Evolutionary conservation across 2,113 vertebrate species (phyloP).

Genomic region (Neogale vison): DNA sequence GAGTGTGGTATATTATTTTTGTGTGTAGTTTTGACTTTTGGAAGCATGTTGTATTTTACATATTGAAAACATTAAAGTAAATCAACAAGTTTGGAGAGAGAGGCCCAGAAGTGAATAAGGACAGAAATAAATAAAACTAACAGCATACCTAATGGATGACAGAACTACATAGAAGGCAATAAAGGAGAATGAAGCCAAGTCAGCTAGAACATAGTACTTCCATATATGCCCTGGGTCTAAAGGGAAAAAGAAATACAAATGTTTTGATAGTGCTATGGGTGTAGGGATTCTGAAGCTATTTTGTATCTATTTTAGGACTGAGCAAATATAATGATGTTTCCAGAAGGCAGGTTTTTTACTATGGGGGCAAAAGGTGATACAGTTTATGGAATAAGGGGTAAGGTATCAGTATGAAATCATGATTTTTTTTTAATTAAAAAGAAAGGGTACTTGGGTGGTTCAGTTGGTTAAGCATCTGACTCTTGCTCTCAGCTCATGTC

Average conservation of each 20-base stretch:
- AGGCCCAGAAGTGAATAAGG: background rate
- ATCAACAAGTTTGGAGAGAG: background rate
- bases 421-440: background rate
- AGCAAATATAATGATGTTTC: background rate
- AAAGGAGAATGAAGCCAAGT: background rate
- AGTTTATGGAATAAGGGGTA: background rate
- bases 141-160: background rate
- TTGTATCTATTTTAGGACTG: background rate
- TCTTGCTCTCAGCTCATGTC: background rate
- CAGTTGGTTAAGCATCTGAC: background rate
- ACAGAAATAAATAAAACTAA: background rate
- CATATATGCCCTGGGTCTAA: background rate
- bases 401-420: background rate
- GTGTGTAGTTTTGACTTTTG: background rate
- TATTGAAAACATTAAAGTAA: background rate
- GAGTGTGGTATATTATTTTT: background rate
- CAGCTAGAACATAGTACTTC: background rate
- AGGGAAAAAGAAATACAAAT: background rate
- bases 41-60: background rate
- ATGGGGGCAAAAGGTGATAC: background rate
- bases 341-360: background rate
- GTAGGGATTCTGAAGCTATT: background rate
- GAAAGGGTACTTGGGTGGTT: background rate
- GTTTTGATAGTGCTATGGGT: background rate
- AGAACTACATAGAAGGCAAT: background rate